A percentile compares a stretch with the other conserved stretches of the same genome.
These are phyloP conservation scores for Brachymystax lenok DNA, from an alignment of 2,797 vertebrate genomes.

Conservation along the genomic window DNA sequence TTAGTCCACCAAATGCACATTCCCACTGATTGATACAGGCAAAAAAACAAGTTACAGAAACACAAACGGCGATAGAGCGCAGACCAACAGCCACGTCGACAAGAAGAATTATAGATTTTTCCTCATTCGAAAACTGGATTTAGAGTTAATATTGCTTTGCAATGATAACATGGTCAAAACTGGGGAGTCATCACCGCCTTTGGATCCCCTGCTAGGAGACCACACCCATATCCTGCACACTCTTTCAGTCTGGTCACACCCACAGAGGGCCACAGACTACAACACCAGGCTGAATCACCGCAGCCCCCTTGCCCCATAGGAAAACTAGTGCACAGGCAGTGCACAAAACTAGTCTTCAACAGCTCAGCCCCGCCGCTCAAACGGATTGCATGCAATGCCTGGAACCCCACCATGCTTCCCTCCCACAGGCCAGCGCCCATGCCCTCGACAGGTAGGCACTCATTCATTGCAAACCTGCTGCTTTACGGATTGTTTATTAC, in stretches of 20 bases:
- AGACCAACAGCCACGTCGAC: conserved; percentile 65
- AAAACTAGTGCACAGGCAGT: conserved; percentile 61
- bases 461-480: conserved; percentile 85
- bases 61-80: conserved; percentile 60
- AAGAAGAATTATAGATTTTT: conserved; percentile 73
- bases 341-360: no score
- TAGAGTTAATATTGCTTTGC: conserved; percentile 77
- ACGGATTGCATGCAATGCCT: conserved; percentile 66
- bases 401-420: conserved; percentile 35
- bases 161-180: conserved; percentile 60
- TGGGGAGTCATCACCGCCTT: conserved; percentile 47
- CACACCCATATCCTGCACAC: not conserved
- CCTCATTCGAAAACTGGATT: conserved; percentile 57
- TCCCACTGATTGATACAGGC: conserved; percentile 99
- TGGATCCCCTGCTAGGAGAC: not conserved
- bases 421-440: conserved; percentile 58
- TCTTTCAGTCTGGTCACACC: not conserved
- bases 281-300: conserved; percentile 32
- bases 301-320: conserved; percentile 31
- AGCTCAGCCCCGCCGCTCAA: conserved; percentile 27
- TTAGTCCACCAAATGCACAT: conserved; percentile 95
- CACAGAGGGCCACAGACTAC: conserved; percentile 1
- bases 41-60: conserved; percentile 65
- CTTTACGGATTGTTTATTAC: conserved; percentile 85
- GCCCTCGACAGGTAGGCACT: conserved; percentile 71